Conservation (phyloP, 2,113 vertebrate species). For the Sphaerodactylus townsendi region DNA sequence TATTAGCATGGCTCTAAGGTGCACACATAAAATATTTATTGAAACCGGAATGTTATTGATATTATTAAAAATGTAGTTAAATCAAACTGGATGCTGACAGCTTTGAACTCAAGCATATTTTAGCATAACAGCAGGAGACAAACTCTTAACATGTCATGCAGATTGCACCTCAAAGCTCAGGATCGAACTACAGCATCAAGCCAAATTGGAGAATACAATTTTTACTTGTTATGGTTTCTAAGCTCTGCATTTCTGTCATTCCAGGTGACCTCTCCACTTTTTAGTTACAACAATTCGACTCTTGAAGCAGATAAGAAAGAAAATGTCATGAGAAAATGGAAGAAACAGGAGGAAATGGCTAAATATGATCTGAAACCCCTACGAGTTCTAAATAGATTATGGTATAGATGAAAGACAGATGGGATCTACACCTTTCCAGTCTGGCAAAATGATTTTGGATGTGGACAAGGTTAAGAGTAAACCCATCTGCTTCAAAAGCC, state of each 20-base stretch:
- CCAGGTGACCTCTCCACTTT: slow-evolving; percentile 21
- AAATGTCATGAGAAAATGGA: slow-evolving; percentile 5
- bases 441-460: not conserved
- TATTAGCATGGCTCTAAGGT: not conserved
- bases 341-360: not conserved
- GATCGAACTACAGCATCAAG: slow-evolving; percentile 17
- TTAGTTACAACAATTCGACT: slow-evolving; percentile 18
- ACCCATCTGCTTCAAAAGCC: not conserved
- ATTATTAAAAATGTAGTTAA: too few relatives aligned
- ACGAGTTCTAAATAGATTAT: slow-evolving; percentile 16
- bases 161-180: too few relatives aligned
- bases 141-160: too few relatives aligned
- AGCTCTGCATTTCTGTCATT: not conserved
- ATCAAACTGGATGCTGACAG: too few relatives aligned
- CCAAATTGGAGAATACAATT: slow-evolving; percentile 15
- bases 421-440: not conserved
- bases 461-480: not conserved
- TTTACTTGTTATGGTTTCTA: not conserved
- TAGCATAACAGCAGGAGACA: too few relatives aligned
- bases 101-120: too few relatives aligned
- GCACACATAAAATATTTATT: too few relatives aligned
- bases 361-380: not conserved
- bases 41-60: too few relatives aligned
- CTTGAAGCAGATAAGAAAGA: slow-evolving; percentile 3
- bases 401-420: not conserved